Percentiles rank a stretch among this genome's conserved stretches.
phyloP scores from a whole-genome alignment of 2,113 vertebrate genomes.

The Lepisosteus oculatus region DNA sequence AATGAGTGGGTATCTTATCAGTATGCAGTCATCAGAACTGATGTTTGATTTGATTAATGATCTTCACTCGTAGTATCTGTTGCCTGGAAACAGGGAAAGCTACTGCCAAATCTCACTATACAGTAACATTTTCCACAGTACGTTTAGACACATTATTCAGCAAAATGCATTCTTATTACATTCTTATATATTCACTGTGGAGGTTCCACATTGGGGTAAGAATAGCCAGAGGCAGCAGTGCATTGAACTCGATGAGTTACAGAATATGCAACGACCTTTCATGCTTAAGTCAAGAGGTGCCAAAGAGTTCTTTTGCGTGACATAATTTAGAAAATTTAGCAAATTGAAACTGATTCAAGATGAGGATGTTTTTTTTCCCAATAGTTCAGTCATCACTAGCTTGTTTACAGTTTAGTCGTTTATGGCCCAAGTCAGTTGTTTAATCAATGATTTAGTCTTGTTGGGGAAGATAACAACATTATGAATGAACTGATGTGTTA shows the following conservation, averaged over 20 bases:
- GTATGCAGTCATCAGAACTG: conserved; percentile 15
- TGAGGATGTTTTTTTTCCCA: no score
- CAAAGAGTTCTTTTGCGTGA: no score
- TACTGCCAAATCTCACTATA: conserved; percentile 2
- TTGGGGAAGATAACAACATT: no score
- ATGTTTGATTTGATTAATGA: conserved; percentile 18
- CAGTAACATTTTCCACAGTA: not conserved
- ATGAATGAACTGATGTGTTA: no score
- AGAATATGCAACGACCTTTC: not conserved
- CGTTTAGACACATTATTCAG: not conserved
- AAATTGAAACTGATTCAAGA: no score
- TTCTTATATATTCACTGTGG: not conserved
- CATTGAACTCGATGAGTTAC: not conserved
- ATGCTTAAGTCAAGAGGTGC: no score
- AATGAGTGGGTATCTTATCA: conserved; percentile 10
- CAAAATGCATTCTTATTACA: not conserved
- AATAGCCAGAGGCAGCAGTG: not conserved
- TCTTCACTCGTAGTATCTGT: not conserved
- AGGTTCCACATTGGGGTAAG: not conserved
- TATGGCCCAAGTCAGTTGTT: no score
- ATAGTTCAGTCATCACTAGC: no score
- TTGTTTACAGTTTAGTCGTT: no score
- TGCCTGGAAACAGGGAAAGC: not conserved
- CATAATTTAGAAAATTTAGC: no score
- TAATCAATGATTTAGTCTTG: no score